Percentiles rank a stretch among this genome's conserved stretches.
Evolutionary conservation across 1,140 invertebrate genomes (phyloP).

Genomic region (Ostrea denselamellosa): DNA sequence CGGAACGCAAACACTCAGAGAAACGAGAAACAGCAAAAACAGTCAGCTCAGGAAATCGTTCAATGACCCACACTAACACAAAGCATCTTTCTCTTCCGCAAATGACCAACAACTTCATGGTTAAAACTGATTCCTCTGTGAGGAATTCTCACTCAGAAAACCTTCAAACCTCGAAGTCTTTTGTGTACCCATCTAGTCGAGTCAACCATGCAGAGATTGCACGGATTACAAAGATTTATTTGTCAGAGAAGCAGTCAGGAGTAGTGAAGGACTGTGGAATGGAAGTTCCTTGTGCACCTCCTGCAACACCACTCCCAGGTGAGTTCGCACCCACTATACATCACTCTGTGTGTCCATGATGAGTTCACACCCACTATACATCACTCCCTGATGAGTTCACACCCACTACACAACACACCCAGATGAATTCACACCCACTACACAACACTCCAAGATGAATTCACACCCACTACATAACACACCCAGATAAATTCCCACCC

Average conservation of each 20-base stretch:
- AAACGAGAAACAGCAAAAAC: neutral
- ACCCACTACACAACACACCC: no score
- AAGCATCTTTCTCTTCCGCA: conserved; percentile 44
- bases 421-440: no score
- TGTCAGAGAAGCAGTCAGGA: conserved; percentile 73
- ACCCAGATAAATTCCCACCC: no score
- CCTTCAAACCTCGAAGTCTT: conserved; percentile 5
- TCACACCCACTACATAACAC: no score
- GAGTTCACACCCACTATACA: no score
- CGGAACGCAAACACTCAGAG: conserved; percentile 3
- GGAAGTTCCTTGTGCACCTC: conserved; percentile 72
- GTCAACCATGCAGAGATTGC: conserved; percentile 36
- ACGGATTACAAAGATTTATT: conserved; percentile 66
- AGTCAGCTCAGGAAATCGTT: neutral
- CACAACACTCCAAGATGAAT: no score
- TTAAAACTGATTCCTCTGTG: conserved; percentile 28
- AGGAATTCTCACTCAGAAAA: conserved; percentile 20
- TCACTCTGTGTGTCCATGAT: no score
- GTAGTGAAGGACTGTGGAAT: conserved; percentile 67
- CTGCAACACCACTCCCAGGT: conserved; percentile 75
- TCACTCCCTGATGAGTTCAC: no score
- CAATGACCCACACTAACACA: neutral
- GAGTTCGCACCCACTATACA: conserved; percentile 8
- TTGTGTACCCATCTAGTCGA: neutral
- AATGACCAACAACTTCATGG: conserved; percentile 48